phyloP scores from a whole-genome alignment of 2,797 vertebrate species.

The Xiphophorus birchmanni region DNA sequence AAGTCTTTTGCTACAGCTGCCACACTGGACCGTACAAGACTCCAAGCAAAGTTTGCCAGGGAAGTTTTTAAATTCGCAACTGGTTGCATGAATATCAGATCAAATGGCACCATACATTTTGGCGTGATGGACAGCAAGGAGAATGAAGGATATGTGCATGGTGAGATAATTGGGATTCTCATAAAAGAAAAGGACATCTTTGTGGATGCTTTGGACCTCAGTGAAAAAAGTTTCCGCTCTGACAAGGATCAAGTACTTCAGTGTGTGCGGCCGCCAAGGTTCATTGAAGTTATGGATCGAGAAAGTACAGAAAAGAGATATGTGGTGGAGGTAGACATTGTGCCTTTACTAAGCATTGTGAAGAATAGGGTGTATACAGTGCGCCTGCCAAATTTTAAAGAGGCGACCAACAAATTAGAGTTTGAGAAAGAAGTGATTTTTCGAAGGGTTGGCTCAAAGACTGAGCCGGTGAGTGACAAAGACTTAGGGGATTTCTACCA shows the following conservation, averaged over 20 bases:
- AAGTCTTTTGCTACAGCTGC: slow-evolving; percentile 82
- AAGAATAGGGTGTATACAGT: slow-evolving; percentile 74
- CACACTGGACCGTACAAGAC: slow-evolving; percentile 66
- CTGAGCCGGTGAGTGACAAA: slow-evolving; percentile 71
- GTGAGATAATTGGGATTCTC: slow-evolving; percentile 82
- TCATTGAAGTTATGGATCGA: slow-evolving; percentile 82
- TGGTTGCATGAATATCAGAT: slow-evolving; percentile 87
- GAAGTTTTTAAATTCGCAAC: slow-evolving; percentile 85
- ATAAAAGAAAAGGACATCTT: slow-evolving; percentile 77
- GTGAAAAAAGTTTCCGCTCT: slow-evolving; percentile 75
- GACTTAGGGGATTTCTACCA: slow-evolving; percentile 73
- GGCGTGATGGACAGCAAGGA: slow-evolving; percentile 84
- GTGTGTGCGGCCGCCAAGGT: slow-evolving; percentile 84
- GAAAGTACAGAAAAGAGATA: slow-evolving; percentile 73
- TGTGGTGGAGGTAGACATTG: slow-evolving; percentile 86
- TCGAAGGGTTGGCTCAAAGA: slow-evolving; percentile 82
- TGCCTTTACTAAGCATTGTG: slow-evolving; percentile 73
- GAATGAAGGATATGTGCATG: slow-evolving; percentile 71
- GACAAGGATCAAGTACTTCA: slow-evolving; percentile 70
- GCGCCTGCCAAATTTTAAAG: slow-evolving; percentile 80
- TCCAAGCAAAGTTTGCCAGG: slow-evolving; percentile 83
- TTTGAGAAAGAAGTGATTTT: slow-evolving; percentile 69
- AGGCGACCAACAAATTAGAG: slow-evolving; percentile 74
- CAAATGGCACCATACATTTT: slow-evolving; percentile 89
- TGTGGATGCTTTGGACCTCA: slow-evolving; percentile 81